Evolutionary conservation across 2,113 vertebrate genomes (phyloP).

Genomic region (Collichthys lucidus): DNA sequence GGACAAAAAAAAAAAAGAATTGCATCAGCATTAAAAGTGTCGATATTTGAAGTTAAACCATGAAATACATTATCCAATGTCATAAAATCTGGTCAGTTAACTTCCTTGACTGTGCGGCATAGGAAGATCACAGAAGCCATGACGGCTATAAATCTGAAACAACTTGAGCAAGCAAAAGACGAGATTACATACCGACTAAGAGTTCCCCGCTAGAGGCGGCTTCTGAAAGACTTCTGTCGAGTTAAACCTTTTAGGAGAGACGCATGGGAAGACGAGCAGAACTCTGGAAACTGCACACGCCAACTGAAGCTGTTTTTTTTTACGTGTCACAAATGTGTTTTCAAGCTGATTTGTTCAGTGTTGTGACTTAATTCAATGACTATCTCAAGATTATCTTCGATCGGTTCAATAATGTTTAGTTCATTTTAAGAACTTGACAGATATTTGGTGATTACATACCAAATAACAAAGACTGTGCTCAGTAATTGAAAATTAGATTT

Average conservation of each 20-base stretch:
- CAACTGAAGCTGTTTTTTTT: neutral
- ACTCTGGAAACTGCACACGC: neutral
- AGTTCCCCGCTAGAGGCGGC: slow-evolving; percentile 29
- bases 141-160: slow-evolving; percentile 63
- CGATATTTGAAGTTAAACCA: slow-evolving; percentile 61
- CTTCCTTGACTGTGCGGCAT: slow-evolving; percentile 44
- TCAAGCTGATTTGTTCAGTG: slow-evolving; percentile 6
- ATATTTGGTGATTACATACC: neutral
- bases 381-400: neutral
- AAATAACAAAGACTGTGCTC: neutral
- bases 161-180: slow-evolving; percentile 65
- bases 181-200: slow-evolving; percentile 46
- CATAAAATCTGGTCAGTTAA: slow-evolving; percentile 66
- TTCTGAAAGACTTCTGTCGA: slow-evolving; percentile 16
- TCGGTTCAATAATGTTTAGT: no score
- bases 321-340: neutral
- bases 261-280: neutral
- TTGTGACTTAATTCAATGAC: neutral
- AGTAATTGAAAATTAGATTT: neutral
- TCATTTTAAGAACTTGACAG: neutral
- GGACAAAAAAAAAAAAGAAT: slow-evolving; percentile 29
- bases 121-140: slow-evolving; percentile 37
- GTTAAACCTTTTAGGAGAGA: slow-evolving; percentile 33
- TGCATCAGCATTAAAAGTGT: slow-evolving; percentile 46
- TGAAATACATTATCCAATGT: slow-evolving; percentile 52